Percentiles rank a stretch among this genome's conserved stretches.
phyloP scores from a whole-genome alignment of 2,113 vertebrate genomes.

The Rhinolophus ferrumequinum region DNA sequence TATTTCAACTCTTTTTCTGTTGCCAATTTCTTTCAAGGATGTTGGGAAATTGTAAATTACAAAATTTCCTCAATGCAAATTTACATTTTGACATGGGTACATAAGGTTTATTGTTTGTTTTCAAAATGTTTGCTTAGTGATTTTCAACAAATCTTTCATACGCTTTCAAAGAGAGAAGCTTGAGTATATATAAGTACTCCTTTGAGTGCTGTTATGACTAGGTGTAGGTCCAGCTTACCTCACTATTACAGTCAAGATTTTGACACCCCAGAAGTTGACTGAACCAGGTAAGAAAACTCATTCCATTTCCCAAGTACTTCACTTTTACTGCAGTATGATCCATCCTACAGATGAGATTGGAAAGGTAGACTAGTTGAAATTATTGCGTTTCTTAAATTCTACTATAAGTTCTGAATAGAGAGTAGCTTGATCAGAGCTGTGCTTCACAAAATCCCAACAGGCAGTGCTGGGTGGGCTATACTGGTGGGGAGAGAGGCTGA shows the following conservation, averaged over 20 bases:
- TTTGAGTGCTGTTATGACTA: background rate
- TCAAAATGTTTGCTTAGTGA: background rate
- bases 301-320: background rate
- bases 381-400: background rate
- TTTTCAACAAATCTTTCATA: background rate
- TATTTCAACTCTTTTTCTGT: background rate
- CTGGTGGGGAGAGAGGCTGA: background rate
- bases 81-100: background rate
- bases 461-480: background rate
- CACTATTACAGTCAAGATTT: background rate
- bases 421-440: background rate
- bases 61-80: background rate
- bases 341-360: background rate
- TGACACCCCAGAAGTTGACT: background rate
- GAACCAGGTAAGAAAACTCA: background rate
- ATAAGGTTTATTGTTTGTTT: background rate
- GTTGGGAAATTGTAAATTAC: background rate
- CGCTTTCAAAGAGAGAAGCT: background rate
- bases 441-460: background rate
- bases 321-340: background rate
- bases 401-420: background rate
- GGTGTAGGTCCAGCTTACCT: background rate
- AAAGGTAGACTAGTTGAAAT: background rate
- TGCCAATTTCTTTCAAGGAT: background rate
- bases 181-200: background rate